These are phyloP conservation scores for Leptoteleia sp. DNA, from an alignment of 1,140 invertebrate species.

Conservation along the genomic window DNA sequence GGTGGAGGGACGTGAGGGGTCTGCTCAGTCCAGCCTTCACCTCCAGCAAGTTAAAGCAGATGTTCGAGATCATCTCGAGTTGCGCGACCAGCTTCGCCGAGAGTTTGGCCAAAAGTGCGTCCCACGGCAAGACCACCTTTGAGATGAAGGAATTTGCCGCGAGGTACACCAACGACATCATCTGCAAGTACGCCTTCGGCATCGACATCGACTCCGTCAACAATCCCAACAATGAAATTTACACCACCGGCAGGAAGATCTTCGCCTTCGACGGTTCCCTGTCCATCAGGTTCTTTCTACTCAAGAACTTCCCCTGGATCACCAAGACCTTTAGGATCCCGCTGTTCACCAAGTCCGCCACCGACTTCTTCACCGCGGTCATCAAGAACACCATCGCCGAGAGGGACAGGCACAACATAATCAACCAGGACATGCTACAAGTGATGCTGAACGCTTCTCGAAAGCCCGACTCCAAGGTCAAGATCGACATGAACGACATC, in stretches of 20 bases:
- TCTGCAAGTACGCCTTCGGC: slow-evolving; percentile 79
- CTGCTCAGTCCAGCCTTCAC: slow-evolving; percentile 78
- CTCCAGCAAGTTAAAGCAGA: slow-evolving; percentile 74
- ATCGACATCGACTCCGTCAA: slow-evolving; percentile 79
- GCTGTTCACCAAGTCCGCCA: slow-evolving; percentile 51
- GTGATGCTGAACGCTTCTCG: slow-evolving; percentile 30
- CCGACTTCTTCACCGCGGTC: slow-evolving; percentile 61
- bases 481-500: slow-evolving; percentile 77
- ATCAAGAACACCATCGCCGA: slow-evolving; percentile 78
- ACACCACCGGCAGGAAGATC: slow-evolving; percentile 72
- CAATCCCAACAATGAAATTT: slow-evolving; percentile 79
- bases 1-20: slow-evolving; percentile 77
- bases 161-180: slow-evolving; percentile 70
- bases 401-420: slow-evolving; percentile 73
- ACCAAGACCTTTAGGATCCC: slow-evolving; percentile 50
- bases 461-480: slow-evolving; percentile 29
- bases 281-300: slow-evolving; percentile 52
- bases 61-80: slow-evolving; percentile 70
- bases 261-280: slow-evolving; percentile 72
- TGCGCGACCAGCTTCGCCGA: slow-evolving; percentile 42
- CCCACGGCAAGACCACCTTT: too few species aligned
- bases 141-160: slow-evolving; percentile 75
- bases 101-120: too few species aligned
- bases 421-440: slow-evolving; percentile 56
- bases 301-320: slow-evolving; percentile 50